Percentiles rank a stretch among this genome's conserved stretches.
Evolutionary conservation across 2,888 invertebrate species (phyloP).

Genomic region (Nomada goodeniana): DNA sequence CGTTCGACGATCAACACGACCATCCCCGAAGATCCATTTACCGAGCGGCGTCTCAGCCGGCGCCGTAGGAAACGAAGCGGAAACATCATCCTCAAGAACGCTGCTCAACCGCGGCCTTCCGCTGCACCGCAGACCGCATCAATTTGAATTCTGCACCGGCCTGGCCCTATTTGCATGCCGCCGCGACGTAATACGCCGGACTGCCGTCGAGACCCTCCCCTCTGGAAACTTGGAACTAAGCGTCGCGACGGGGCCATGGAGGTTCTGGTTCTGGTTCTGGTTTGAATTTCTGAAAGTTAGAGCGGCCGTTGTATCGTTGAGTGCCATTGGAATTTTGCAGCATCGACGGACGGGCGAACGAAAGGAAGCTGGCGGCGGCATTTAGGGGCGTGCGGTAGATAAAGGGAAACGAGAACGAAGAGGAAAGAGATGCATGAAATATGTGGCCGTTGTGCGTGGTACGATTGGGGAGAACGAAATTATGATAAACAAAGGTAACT

Average conservation of each 20-base stretch:
- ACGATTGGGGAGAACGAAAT: no score
- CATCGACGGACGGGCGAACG: background rate
- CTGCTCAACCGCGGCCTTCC: conserved; percentile 1
- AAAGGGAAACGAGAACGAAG: no score
- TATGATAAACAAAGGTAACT: no score
- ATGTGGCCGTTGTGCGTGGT: no score
- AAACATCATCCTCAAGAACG: conserved; percentile 29
- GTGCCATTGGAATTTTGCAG: background rate
- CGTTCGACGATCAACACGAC: background rate
- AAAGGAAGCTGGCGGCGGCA: background rate
- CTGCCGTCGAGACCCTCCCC: conserved; percentile 3
- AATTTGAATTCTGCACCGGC: conserved; percentile 47
- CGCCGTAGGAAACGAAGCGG: conserved; percentile 27
- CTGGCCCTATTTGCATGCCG: conserved; percentile 21
- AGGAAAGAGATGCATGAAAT: no score
- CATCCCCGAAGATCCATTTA: conserved; percentile 3
- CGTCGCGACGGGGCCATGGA: background rate
- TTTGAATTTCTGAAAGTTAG: background rate
- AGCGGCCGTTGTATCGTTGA: background rate
- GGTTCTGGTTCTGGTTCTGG: background rate
- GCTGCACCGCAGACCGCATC: conserved; percentile 22
- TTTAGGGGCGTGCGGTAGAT: no score
- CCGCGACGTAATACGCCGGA: background rate
- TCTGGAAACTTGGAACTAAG: conserved; percentile 3
- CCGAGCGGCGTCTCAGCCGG: background rate